These are phyloP conservation scores for Eublepharis macularius DNA, from an alignment of 2,113 vertebrate species.

Conservation along the genomic window DNA sequence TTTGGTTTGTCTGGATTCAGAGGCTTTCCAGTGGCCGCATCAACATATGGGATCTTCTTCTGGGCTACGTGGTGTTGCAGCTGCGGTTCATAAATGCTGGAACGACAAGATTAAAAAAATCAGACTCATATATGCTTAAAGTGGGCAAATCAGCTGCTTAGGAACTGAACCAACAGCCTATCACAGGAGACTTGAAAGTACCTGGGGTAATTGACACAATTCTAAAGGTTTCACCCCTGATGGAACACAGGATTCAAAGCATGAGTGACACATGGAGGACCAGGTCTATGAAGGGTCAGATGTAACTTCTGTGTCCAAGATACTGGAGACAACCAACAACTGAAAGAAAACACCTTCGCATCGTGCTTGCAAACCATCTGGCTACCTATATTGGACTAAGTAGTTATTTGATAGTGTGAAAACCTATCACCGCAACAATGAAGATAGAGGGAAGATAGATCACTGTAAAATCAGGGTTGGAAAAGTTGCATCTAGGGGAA, in stretches of 20 bases:
- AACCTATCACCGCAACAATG: neutral
- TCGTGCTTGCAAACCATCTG: neutral
- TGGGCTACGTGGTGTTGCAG: conserved; percentile 94
- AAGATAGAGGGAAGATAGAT: neutral
- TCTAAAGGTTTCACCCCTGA: too few species aligned
- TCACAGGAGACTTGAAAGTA: too few species aligned
- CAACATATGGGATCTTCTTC: conserved; percentile 93
- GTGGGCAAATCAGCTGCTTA: neutral
- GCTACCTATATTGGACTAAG: neutral
- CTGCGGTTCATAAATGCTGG: conserved; percentile 86
- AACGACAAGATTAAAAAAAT: neutral
- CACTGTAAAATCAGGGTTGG: neutral
- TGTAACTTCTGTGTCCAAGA: neutral
- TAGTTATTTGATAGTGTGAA: too few species aligned
- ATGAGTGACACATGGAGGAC: neutral
- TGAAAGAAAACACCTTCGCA: neutral
- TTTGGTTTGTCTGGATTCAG: conserved; percentile 94
- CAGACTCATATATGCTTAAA: neutral
- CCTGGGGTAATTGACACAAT: too few species aligned
- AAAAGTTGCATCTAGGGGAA: neutral
- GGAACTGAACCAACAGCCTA: too few species aligned
- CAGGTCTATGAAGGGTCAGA: neutral
- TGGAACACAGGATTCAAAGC: too few species aligned
- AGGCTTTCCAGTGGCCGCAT: conserved; percentile 77
- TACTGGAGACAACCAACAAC: too few species aligned